phyloP scores from a whole-genome alignment of 1,140 invertebrate genomes.

The Drosophila cardini region DNA sequence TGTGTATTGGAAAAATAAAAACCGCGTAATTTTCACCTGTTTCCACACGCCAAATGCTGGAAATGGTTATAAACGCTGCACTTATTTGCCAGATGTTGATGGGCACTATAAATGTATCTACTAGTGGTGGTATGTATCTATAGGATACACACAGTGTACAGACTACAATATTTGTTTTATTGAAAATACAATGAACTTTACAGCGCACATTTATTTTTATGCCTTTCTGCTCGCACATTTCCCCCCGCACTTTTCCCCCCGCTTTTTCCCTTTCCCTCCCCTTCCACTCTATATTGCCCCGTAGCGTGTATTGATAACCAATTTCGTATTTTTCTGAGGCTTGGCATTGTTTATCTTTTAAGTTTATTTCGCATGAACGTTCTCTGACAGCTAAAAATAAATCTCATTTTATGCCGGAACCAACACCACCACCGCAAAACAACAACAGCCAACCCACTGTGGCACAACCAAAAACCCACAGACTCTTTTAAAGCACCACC shows the following conservation, averaged over 20 bases:
- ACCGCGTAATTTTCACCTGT: slow-evolving; percentile 18
- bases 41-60: slow-evolving; percentile 7
- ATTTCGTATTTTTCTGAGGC: slow-evolving; percentile 24
- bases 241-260: background rate
- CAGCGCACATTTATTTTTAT: slow-evolving; percentile 44
- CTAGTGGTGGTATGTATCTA: slow-evolving; percentile 1
- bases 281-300: background rate
- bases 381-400: slow-evolving; percentile 30
- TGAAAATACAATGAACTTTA: slow-evolving; percentile 57
- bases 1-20: background rate
- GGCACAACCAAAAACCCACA: slow-evolving; percentile 37
- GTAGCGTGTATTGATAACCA: slow-evolving; percentile 27
- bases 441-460: slow-evolving; percentile 5
- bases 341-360: slow-evolving; percentile 38
- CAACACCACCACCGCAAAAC: slow-evolving; percentile 20
- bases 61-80: slow-evolving; percentile 7
- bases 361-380: slow-evolving; percentile 25
- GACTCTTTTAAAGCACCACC: slow-evolving; percentile 18
- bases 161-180: slow-evolving; percentile 19
- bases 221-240: slow-evolving; percentile 6
- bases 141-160: slow-evolving; percentile 3
- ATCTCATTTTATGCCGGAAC: slow-evolving; percentile 3
- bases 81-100: slow-evolving; percentile 24
- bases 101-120: slow-evolving; percentile 19
- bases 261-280: background rate